These are phyloP conservation scores for Trichacis sp. DNA, from an alignment of 2,888 invertebrate species.

Conservation along the genomic window DNA sequence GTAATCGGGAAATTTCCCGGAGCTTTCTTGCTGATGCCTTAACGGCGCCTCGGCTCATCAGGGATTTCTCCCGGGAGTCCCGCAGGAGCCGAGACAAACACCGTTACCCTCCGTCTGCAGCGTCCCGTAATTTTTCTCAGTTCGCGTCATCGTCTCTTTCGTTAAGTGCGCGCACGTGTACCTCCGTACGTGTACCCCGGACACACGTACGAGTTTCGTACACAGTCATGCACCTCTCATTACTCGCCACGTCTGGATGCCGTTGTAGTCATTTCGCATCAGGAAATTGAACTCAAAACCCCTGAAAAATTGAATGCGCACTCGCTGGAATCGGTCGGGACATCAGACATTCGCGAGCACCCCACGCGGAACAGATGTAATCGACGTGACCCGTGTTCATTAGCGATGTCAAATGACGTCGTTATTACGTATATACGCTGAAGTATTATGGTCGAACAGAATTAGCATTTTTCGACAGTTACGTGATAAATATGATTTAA, in stretches of 20 bases:
- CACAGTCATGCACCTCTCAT: slow-evolving; percentile 15
- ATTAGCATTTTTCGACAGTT: too few species aligned
- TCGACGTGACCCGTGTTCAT: slow-evolving; percentile 15
- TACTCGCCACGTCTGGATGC: slow-evolving; percentile 19
- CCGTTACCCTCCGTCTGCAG: slow-evolving; percentile 3
- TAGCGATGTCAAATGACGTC: too few species aligned
- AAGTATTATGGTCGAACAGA: too few species aligned
- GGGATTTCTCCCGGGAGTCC: slow-evolving; percentile 12
- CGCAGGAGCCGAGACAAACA: slow-evolving; percentile 9
- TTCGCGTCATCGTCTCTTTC: slow-evolving; percentile 19
- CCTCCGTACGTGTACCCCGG: background rate
- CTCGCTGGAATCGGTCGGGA: slow-evolving; percentile 26
- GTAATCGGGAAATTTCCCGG: slow-evolving; percentile 11
- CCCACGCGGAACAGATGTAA: slow-evolving; percentile 16
- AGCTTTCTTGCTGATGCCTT: slow-evolving; percentile 21
- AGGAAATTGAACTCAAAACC: slow-evolving; percentile 43
- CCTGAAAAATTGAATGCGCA: slow-evolving; percentile 38
- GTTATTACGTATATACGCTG: too few species aligned
- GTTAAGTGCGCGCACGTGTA: slow-evolving; percentile 24
- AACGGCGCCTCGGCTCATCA: slow-evolving; percentile 11
- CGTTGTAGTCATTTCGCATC: slow-evolving; percentile 26
- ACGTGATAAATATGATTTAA: too few species aligned
- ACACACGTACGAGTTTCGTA: background rate
- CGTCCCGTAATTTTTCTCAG: slow-evolving; percentile 25
- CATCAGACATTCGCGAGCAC: slow-evolving; percentile 8